Evolutionary conservation across 2,888 invertebrate species (phyloP), one percentile per base, ranked within the genome.

Genomic region (Parasteatoda lunata): DNA sequence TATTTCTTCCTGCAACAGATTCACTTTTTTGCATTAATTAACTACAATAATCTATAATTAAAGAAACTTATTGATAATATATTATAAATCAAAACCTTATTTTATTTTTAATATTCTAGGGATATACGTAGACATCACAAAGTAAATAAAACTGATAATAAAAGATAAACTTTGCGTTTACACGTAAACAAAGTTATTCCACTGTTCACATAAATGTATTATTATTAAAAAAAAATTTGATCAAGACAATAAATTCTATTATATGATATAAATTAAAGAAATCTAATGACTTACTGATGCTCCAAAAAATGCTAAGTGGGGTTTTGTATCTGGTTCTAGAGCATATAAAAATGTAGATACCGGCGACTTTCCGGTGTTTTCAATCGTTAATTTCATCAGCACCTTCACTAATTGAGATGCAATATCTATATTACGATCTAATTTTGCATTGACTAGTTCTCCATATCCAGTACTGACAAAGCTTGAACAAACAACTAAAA

Each of bases 351-450:
- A 95, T 90, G 93, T 94, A 89, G 94, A 94, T 59, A 95, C 94
- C 89, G 95, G 93, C 89, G 94, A 93, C 91, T 95, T 95, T 79
- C 96, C 96, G 90, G 94, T 94, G 92, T 98, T 97, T 93, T 97
- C 96, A 90, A 97, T 91, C 90, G 95, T 95, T 91, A 98, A 93
- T 92, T 95, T 95, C 54, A 95, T 93, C 13, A 94, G 93, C 79
- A 96, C 94, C 93, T 97, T 97, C 3, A 97, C 97, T 86, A 98
- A 93, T 92, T 98, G 98, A 7, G 97, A 95, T 6, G 96, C 94
- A 89, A 98, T 93, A 92, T 98, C 98, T 90, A 98, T 94, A 76
- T 94, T 94, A 91, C 97, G 94, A 89, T 97, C 97, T 45, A 96
- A 96, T 93, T 96, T 96, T 92, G 91, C 91, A 85, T 92, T 91